Evolutionary conservation across 2,888 invertebrate genomes (phyloP).

Genomic region (Lysandra coridon): DNA sequence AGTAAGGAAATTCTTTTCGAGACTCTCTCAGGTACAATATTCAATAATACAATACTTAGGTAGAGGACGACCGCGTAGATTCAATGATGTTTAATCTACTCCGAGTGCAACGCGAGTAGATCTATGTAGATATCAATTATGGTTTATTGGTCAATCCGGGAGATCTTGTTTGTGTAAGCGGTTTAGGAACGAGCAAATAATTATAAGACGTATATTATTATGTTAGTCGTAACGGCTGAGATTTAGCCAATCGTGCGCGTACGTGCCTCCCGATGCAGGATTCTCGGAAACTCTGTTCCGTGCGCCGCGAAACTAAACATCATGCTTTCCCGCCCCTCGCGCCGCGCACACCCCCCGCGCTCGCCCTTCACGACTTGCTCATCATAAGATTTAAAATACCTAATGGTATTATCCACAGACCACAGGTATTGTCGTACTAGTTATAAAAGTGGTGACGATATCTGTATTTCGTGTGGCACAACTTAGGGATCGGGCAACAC

Average conservation of each 20-base stretch:
- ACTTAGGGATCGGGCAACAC: too few relatives aligned
- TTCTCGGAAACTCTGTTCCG: slow-evolving; percentile 69
- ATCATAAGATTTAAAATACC: too few relatives aligned
- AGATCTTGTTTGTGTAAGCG: not conserved
- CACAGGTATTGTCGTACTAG: too few relatives aligned
- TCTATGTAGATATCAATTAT: not conserved
- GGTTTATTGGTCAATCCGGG: not conserved
- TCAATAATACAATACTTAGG: not conserved
- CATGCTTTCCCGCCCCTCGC: not conserved
- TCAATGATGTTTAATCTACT: not conserved
- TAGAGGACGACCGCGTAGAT: not conserved
- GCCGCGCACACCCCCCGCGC: not conserved
- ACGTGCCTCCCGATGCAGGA: slow-evolving; percentile 75
- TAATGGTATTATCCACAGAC: too few relatives aligned
- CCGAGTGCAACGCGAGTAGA: not conserved
- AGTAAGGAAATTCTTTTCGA: not conserved
- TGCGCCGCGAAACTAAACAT: slow-evolving; percentile 49
- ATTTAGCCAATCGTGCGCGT: slow-evolving; percentile 70
- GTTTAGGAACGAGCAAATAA: slow-evolving; percentile 24
- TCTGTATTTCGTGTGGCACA: too few relatives aligned
- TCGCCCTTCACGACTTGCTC: not conserved
- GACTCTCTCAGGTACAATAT: not conserved
- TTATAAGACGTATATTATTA: slow-evolving; percentile 48
- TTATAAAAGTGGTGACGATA: too few relatives aligned
- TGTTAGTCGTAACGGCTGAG: slow-evolving; percentile 61